Evolutionary conservation across 2,888 invertebrate genomes (phyloP), one percentile per base, ranked within the genome.

Genomic region (Vanessa cardui): DNA sequence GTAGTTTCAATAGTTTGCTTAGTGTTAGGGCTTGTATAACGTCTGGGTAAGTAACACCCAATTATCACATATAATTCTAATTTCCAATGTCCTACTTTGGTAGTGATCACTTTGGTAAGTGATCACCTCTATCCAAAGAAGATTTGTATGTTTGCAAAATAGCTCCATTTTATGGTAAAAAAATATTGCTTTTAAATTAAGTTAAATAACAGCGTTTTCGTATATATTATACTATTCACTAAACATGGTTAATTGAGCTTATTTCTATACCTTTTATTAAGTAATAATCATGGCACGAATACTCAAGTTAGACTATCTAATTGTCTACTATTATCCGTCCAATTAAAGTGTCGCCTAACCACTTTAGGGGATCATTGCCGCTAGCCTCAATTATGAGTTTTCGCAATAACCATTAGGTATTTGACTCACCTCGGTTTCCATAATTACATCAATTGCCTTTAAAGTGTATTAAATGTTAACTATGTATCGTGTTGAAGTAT

Each of bases 391-490:
- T 83, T 81, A 83, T 73, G 74, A 82, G 77, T 81, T 77, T 74
- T 73, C 72, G 66, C 69, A 73, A 80, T 82, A 80, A 76, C 76
- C 75, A 75, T 76, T 72, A 81, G 79, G 52, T 56, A 39, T 39
- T 82, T 80, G 68, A 80, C 82, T 83, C 79, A 76, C 78, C 74
- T 74, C 75, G 76, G 77, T 82, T 84, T 79, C 77, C 80, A 77
- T 83, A 83, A 85, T 81, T 78, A 77, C 77, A 76, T 77, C 79
- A 78, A 81, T 82, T 80, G 61, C 69, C 62, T 75, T 78, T 76
- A 77, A 77, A 74, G 60, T 60, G 47, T 60, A 68, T 66, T 62
- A 62, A 66, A 49, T 66, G 58, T 50, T 62, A 58, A 58, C 26
- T 62, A 61, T 26, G 54, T 46, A 31, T 59, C 52, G n/a, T 49